A percentile compares a stretch with the other conserved stretches of the same genome.
These are phyloP conservation scores for Zeuzera pyrina DNA, from an alignment of 2,888 invertebrate species.

Conservation along the genomic window DNA sequence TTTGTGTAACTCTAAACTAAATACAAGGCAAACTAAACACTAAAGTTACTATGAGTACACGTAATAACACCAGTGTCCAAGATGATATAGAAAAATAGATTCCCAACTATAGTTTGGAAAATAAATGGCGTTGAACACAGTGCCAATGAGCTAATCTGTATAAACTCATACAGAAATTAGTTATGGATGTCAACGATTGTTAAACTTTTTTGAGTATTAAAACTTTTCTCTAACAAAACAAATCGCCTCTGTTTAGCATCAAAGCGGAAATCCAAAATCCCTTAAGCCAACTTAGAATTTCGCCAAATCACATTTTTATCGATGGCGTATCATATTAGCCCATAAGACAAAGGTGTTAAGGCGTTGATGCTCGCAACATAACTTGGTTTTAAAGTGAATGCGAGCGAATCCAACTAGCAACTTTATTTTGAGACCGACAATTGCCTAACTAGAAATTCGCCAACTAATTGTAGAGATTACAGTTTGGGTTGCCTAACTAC, in stretches of 20 bases:
- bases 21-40: too few species aligned
- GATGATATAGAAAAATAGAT: too few species aligned
- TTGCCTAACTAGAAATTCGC: slow-evolving; percentile 58
- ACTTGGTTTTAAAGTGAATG: slow-evolving; percentile 31
- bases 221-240: slow-evolving; percentile 1
- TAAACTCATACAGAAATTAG: too few species aligned
- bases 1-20: too few species aligned
- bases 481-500: slow-evolving; percentile 38
- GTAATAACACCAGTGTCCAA: too few species aligned
- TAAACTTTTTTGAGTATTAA: too few species aligned
- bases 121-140: too few species aligned
- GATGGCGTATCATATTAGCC: background rate
- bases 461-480: slow-evolving; percentile 60
- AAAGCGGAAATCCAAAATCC: slow-evolving; percentile 62
- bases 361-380: slow-evolving; percentile 17
- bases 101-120: too few species aligned
- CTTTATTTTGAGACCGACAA: slow-evolving; percentile 63
- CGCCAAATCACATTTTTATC: slow-evolving; percentile 20
- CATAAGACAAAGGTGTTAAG: slow-evolving; percentile 6
- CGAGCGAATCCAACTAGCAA: slow-evolving; percentile 42
- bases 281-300: slow-evolving; percentile 56
- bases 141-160: too few species aligned
- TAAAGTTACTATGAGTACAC: too few species aligned
- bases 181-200: too few species aligned
- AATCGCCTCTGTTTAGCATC: slow-evolving; percentile 33